Evolutionary conservation across 2,888 invertebrate genomes (phyloP), one percentile per base, ranked within the genome.

Genomic region (Leptopterna dolabrata): DNA sequence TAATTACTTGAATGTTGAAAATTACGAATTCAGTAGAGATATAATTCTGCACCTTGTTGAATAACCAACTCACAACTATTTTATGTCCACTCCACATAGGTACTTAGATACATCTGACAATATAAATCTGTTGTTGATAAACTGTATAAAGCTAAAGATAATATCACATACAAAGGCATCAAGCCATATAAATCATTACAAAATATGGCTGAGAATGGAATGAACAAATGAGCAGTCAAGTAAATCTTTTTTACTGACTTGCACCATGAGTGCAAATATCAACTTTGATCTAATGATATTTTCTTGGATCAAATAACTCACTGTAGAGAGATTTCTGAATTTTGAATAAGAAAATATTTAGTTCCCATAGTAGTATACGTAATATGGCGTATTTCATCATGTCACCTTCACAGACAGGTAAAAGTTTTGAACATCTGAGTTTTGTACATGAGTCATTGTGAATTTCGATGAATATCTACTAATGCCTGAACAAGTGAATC

Each of bases 101-200:
- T 36, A 4, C 36, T 36, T 45, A 27, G n/a, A 76, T 76, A 27
- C 24, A 63, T 63, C 9, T 36, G 36, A 73, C 81, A 81, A 51
- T 51, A 81, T 51, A 81, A 81, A 51, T 47, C 29, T 81, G 51
- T 47, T 27, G 11, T 47, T 43, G 19, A 36, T 82, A 30, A 19
- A 80, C 29, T 29, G 11, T 70, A 70, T 70, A 83, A 71, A 83
- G 36, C 83, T 83, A 83, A 14, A 83, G n/a, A 43, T 83, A 43
- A 70, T 83, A 83, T 83, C 83, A 83, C 83, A 83, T 83, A 83
- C 41, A 83, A 83, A 83, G 83, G 83, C 83, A 19, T 83, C 63
- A 70, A 41, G 83, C 63, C 63, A 83, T 36, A 63, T 63, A 83
- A 78, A 78, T 78, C 1, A 78, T 78, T 78, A 45, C 41, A 36